These are phyloP conservation scores for Papilio aristodemus DNA, from an alignment of 1,140 invertebrate genomes.

Conservation along the genomic window DNA sequence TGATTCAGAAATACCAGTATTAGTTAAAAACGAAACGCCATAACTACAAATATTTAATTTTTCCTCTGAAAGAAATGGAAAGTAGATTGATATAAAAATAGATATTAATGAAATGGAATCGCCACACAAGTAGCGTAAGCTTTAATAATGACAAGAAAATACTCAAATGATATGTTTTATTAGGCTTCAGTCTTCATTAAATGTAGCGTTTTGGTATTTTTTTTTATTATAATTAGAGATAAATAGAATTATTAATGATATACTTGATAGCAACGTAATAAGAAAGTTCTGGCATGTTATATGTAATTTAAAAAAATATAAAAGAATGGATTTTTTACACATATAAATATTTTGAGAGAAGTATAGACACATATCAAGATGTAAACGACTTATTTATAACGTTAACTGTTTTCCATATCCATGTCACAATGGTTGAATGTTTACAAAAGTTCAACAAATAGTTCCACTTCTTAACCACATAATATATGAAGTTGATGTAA, in stretches of 20 bases:
- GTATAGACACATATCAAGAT: conserved; percentile 2
- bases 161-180: conserved; percentile 70
- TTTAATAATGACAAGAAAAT: conserved; percentile 46
- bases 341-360: neutral
- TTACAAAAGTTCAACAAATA: conserved; percentile 21
- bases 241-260: conserved; percentile 27
- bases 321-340: neutral
- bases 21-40: conserved; percentile 13
- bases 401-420: conserved; percentile 3
- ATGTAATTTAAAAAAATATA: neutral
- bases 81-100: conserved; percentile 34
- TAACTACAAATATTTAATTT: conserved; percentile 6
- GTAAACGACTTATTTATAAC: conserved; percentile 19
- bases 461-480: conserved; percentile 3
- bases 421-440: conserved; percentile 3
- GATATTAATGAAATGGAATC: conserved; percentile 24
- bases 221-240: conserved; percentile 39
- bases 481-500: conserved; percentile 1
- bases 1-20: conserved; percentile 27
- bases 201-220: conserved; percentile 51
- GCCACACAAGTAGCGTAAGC: conserved; percentile 31
- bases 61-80: conserved; percentile 19
- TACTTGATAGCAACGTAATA: conserved; percentile 1
- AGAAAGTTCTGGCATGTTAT: conserved; percentile 8
- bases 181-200: conserved; percentile 70